Evolutionary conservation across 2,113 vertebrate genomes (phyloP).

Genomic region (Ciconia stormi): DNA sequence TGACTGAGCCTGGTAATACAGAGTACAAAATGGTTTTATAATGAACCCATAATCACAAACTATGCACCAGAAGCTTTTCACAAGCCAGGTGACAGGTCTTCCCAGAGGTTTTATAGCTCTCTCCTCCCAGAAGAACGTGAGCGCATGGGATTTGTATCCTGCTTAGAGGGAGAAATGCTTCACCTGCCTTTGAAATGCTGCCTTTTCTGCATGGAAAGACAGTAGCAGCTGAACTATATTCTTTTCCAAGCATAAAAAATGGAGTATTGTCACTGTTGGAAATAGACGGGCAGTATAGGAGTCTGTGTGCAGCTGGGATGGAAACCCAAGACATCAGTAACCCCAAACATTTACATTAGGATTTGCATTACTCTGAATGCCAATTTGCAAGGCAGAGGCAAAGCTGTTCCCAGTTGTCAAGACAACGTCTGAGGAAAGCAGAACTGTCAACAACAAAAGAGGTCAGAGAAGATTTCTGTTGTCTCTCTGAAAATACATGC

Average conservation of each 20-base stretch:
- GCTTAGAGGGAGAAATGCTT: neutral
- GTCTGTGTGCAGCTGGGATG: neutral
- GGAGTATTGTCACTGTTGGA: neutral
- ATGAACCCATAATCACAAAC: neutral
- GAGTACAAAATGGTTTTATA: neutral
- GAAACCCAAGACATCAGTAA: neutral
- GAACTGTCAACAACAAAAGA: neutral
- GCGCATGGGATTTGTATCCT: neutral
- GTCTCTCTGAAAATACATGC: neutral
- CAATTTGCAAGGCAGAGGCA: neutral
- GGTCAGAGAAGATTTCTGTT: neutral
- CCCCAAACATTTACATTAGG: neutral
- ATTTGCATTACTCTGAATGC: neutral
- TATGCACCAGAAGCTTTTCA: neutral
- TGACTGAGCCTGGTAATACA: neutral
- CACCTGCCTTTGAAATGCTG: neutral
- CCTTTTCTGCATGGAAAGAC: neutral
- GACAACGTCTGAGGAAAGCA: neutral
- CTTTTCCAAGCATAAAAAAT: neutral
- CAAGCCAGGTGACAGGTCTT: neutral
- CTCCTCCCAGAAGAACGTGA: neutral
- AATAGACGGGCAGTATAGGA: neutral
- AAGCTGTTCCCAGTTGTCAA: conserved; percentile 3
- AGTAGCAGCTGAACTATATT: neutral
- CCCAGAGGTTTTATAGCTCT: neutral